phyloP scores from a whole-genome alignment of 1,140 invertebrate species.

The Micrasema longulum region DNA sequence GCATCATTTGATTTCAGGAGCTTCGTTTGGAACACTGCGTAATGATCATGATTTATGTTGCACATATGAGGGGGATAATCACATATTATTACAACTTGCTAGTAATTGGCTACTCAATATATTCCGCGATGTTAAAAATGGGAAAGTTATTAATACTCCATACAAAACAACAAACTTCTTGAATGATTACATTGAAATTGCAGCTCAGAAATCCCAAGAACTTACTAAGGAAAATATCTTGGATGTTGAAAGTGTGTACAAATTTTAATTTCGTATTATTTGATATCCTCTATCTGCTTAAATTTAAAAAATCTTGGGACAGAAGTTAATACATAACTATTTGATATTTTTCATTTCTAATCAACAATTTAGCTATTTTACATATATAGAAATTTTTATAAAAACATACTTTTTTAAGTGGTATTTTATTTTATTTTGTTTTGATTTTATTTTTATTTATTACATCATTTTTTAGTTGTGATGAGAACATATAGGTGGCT shows the following conservation, averaged over 20 bases:
- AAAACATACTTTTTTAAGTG: no score
- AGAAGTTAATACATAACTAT: no score
- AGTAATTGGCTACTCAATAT: constrained; percentile 81
- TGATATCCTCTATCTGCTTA: no score
- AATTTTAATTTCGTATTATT: no score
- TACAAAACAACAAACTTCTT: constrained; percentile 77
- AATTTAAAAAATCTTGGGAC: no score
- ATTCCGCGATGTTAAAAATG: constrained; percentile 64
- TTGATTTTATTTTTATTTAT: no score
- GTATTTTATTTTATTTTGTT: no score
- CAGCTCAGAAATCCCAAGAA: constrained; percentile 57
- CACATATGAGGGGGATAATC: constrained; percentile 93
- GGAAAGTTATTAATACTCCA: constrained; percentile 68
- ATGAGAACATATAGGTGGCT: constrained; percentile 80
- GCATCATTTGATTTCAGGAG: not conserved
- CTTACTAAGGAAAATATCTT: constrained; percentile 61
- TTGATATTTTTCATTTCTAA: not conserved
- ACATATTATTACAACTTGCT: constrained; percentile 87
- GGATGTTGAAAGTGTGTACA: constrained; percentile 66
- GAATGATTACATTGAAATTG: constrained; percentile 59
- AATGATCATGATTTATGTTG: constrained; percentile 89
- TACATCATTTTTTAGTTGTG: constrained; percentile 73
- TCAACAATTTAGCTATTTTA: no score
- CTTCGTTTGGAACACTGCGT: constrained; percentile 74
- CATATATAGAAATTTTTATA: no score